These are phyloP conservation scores for Idaea straminata DNA, from an alignment of 2,888 invertebrate species.

Conservation along the genomic window DNA sequence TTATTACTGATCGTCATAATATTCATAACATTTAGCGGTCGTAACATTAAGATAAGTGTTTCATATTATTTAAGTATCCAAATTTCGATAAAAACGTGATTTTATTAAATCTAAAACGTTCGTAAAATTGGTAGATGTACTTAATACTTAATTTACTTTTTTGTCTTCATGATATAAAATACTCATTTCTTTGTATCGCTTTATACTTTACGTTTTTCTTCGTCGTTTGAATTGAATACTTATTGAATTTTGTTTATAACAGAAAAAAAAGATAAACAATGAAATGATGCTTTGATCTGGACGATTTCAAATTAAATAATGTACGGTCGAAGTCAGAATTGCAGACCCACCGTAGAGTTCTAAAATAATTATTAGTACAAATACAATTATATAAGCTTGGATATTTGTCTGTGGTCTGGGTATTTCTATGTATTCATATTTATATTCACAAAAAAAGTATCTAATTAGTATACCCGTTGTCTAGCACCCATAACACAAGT, in stretches of 20 bases:
- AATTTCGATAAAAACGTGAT: background rate
- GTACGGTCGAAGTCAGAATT: too few species aligned
- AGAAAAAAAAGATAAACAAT: background rate
- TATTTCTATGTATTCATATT: too few species aligned
- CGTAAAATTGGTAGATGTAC: background rate
- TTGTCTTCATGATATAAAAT: background rate
- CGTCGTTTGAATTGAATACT: background rate
- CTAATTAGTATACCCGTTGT: too few species aligned
- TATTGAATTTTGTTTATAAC: background rate
- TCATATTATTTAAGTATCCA: background rate
- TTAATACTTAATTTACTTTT: background rate
- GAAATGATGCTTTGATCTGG: background rate
- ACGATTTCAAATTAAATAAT: too few species aligned
- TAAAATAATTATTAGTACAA: too few species aligned
- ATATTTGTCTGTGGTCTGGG: too few species aligned
- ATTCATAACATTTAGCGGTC: constrained; percentile 13
- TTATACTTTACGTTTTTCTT: background rate
- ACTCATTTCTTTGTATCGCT: background rate
- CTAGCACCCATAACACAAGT: too few species aligned
- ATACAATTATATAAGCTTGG: too few species aligned
- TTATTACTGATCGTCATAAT: constrained; percentile 26
- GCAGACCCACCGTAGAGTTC: too few species aligned
- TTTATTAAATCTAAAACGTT: background rate
- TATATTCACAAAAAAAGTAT: too few species aligned
- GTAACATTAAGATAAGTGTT: constrained; percentile 6